A percentile compares a stretch with the other conserved stretches of the same genome.
Conservation (phyloP, 2,113 vertebrate species). For the Phylloscopus trochilus region DNA sequence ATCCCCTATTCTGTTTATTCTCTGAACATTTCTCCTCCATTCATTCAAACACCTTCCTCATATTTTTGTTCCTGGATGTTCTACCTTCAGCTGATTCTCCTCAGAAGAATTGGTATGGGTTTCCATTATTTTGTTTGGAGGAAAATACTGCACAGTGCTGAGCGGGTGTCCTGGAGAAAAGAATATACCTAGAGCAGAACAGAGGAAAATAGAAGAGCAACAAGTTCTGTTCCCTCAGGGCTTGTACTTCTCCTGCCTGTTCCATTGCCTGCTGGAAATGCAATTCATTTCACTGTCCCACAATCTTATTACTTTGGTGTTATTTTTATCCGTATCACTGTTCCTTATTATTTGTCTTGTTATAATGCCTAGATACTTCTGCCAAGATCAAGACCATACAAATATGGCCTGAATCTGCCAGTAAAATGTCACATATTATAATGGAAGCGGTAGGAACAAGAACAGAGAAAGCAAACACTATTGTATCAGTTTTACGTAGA, state of each 20-base stretch:
- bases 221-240: background rate
- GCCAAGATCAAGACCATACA: constrained; percentile 1
- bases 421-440: background rate
- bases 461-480: background rate
- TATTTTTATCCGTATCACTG: background rate
- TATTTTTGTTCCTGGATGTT: background rate
- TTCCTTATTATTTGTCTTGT: constrained; percentile 11
- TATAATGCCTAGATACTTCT: background rate
- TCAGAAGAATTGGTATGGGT: background rate
- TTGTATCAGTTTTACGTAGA: background rate
- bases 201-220: background rate
- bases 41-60: background rate
- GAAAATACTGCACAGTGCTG: background rate
- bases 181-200: background rate
- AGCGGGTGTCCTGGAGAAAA: background rate
- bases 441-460: background rate
- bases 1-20: background rate
- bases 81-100: background rate
- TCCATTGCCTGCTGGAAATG: background rate
- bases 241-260: background rate
- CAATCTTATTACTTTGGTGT: background rate
- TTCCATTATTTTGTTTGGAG: background rate
- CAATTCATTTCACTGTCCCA: background rate
- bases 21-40: background rate
- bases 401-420: constrained; percentile 22